Percentiles rank a stretch among this genome's conserved stretches.
phyloP scores from a whole-genome alignment of 2,797 vertebrate genomes.

The Bradypodion ventrale region DNA sequence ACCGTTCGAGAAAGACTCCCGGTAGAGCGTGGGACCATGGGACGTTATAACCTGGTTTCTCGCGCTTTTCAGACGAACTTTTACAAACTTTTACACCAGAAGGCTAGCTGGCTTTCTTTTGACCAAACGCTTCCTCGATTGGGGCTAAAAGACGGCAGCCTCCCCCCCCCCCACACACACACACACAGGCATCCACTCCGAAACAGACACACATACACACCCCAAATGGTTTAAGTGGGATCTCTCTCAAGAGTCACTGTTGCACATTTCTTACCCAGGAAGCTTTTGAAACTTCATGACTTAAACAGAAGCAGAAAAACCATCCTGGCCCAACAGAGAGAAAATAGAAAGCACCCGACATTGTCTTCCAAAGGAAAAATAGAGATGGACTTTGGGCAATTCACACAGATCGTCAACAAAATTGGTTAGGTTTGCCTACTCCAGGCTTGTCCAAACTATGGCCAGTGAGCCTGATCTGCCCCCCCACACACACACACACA shows the following conservation, averaged over 20 bases:
- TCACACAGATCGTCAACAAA: neutral
- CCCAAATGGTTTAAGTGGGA: neutral
- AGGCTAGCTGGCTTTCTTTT: neutral
- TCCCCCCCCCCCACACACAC: too few relatives aligned
- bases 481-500: too few relatives aligned
- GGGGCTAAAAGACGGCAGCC: neutral
- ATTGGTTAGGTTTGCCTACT: too few relatives aligned
- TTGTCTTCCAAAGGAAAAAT: neutral
- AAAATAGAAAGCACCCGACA: too few relatives aligned
- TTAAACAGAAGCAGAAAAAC: too few relatives aligned
- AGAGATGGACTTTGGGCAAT: neutral
- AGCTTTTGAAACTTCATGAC: neutral
- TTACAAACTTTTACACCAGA: neutral
- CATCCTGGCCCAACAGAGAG: too few relatives aligned
- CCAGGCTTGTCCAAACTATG: too few relatives aligned
- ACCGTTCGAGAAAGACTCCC: neutral
- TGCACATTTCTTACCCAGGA: too few relatives aligned
- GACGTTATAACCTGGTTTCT: neutral
- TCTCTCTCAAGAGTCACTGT: neutral
- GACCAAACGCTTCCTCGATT: neutral
- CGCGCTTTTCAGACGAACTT: too few relatives aligned
- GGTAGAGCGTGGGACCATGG: neutral
- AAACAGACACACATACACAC: neutral
- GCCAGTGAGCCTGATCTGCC: too few relatives aligned
- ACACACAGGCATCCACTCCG: neutral